These are phyloP conservation scores for Thymelicus lineola DNA, from an alignment of 2,888 invertebrate genomes.

Conservation along the genomic window DNA sequence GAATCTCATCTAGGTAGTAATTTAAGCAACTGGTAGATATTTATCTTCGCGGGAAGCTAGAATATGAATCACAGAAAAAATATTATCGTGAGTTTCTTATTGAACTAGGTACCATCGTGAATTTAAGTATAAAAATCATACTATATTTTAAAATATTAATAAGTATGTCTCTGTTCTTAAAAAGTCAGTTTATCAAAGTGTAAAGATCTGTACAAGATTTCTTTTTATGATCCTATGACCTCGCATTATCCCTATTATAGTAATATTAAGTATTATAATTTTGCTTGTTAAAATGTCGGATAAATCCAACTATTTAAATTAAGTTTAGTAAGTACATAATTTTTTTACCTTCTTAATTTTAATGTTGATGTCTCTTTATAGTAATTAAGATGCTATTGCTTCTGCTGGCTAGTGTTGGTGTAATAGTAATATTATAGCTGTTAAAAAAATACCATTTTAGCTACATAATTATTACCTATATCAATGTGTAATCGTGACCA, in stretches of 20 bases:
- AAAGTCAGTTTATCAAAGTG: too few species aligned
- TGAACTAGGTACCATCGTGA: too few species aligned
- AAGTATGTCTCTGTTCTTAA: too few species aligned
- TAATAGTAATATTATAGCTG: not conserved
- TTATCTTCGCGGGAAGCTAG: too few species aligned
- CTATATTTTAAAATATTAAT: too few species aligned
- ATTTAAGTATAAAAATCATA: too few species aligned
- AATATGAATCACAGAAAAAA: too few species aligned
- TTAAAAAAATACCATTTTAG: slow-evolving; percentile 11
- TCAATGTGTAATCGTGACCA: slow-evolving; percentile 27
- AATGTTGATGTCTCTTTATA: not conserved
- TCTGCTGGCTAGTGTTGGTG: slow-evolving; percentile 10
- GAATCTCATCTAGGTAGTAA: not conserved
- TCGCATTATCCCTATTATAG: too few species aligned
- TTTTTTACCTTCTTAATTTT: not conserved
- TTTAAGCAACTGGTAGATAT: too few species aligned
- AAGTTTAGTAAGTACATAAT: not conserved
- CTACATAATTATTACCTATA: slow-evolving; percentile 15
- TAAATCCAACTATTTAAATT: not conserved
- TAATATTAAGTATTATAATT: not conserved
- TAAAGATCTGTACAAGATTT: slow-evolving; percentile 12
- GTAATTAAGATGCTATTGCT: slow-evolving; percentile 25
- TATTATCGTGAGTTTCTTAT: not conserved
- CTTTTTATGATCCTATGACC: not conserved
- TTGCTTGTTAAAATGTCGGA: not conserved